phyloP scores from a whole-genome alignment of 2,797 vertebrate species.

The Gambelia wislizenii region DNA sequence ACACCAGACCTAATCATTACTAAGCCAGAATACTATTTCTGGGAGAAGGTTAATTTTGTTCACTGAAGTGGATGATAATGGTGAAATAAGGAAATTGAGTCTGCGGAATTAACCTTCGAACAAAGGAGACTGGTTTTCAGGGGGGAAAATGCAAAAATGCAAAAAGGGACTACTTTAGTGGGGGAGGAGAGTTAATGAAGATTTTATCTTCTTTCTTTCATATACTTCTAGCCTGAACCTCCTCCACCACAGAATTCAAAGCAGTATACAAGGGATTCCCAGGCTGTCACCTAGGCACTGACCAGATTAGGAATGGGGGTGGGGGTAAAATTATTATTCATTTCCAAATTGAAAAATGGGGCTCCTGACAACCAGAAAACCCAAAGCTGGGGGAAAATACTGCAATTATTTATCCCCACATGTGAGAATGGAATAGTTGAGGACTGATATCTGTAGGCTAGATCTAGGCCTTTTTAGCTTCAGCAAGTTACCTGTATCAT shows the following conservation, averaged over 20 bases:
- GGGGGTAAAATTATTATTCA: no score
- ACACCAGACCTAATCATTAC: slow-evolving; percentile 76
- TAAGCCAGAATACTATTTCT: slow-evolving; percentile 63
- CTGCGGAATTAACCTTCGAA: slow-evolving; percentile 62
- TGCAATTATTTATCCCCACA: no score
- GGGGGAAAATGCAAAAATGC: slow-evolving; percentile 15
- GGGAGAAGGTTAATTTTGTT: slow-evolving; percentile 75
- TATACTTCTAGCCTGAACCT: background rate
- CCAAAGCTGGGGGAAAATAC: no score
- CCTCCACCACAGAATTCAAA: background rate
- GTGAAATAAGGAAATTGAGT: slow-evolving; percentile 64
- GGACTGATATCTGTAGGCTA: no score
- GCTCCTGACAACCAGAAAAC: no score
- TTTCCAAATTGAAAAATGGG: no score
- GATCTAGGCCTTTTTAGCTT: background rate
- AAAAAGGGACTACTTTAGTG: slow-evolving; percentile 34
- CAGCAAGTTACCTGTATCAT: background rate
- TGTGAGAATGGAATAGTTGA: no score
- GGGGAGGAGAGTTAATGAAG: background rate
- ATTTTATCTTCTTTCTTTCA: background rate
- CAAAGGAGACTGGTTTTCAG: slow-evolving; percentile 31
- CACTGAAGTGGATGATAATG: slow-evolving; percentile 63
- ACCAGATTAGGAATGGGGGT: no score
- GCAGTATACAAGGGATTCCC: background rate
- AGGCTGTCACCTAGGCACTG: background rate